A percentile compares a stretch with the other conserved stretches of the same genome.
phyloP scores from a whole-genome alignment of 2,113 vertebrate species.

The Petroica traversi region DNA sequence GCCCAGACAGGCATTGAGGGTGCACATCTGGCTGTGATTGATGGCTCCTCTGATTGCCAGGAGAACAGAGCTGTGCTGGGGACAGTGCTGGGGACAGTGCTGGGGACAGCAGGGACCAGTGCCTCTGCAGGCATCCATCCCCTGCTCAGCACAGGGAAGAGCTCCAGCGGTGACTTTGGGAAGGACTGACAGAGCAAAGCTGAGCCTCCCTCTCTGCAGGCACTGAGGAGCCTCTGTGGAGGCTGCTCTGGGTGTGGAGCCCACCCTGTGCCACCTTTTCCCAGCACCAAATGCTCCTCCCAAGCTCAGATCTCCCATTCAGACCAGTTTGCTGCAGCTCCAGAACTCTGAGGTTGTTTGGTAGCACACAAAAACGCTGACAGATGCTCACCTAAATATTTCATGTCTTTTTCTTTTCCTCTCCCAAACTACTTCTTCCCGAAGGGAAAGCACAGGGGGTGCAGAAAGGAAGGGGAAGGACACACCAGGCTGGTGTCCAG shows the following conservation, averaged over 20 bases:
- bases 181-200: background rate
- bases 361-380: accelerated
- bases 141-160: background rate
- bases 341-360: background rate
- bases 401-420: background rate
- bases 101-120: background rate
- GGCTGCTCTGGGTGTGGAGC: too few species aligned
- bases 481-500: accelerated
- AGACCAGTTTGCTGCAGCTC: background rate
- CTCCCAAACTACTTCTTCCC: background rate
- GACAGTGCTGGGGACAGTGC: accelerated
- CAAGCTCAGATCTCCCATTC: background rate
- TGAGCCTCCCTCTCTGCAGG: background rate
- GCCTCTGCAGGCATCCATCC: background rate
- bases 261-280: background rate
- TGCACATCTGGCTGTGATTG: background rate
- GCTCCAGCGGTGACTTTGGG: background rate
- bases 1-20: background rate
- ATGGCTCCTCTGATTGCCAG: background rate
- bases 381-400: background rate
- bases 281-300: background rate
- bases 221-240: accelerated
- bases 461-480: background rate
- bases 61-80: background rate
- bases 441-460: background rate